Evolutionary conservation across 2,797 vertebrate genomes (phyloP).

Genomic region (Sorex maritimensis): DNA sequence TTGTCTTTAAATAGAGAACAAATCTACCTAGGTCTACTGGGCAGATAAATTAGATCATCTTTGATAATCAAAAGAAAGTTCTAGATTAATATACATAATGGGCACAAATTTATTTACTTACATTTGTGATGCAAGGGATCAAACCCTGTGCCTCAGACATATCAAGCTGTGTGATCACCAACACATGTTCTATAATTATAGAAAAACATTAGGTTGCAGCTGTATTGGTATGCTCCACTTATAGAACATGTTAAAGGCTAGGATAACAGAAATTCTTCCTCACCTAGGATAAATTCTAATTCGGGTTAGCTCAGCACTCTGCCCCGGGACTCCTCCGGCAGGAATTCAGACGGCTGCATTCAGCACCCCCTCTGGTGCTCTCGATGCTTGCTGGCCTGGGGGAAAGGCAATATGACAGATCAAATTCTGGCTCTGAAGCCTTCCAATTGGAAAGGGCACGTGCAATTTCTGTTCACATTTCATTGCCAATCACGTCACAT

Average conservation of each 20-base stretch:
- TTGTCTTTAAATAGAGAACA: slow-evolving; percentile 30
- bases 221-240: neutral
- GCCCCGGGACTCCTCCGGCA: neutral
- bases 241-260: neutral
- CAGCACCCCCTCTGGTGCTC: neutral
- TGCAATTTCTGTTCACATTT: slow-evolving; percentile 18
- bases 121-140: too few relatives aligned
- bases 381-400: neutral
- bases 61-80: slow-evolving; percentile 51
- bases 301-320: neutral
- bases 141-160: too few relatives aligned
- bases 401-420: slow-evolving; percentile 7
- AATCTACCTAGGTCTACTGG: too few relatives aligned
- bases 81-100: neutral
- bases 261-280: neutral
- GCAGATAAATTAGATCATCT: neutral
- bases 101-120: neutral
- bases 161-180: too few relatives aligned
- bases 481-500: slow-evolving; percentile 3
- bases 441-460: slow-evolving; percentile 23
- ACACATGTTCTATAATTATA: too few relatives aligned
- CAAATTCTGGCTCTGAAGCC: neutral
- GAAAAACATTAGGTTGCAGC: neutral
- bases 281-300: neutral
- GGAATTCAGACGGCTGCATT: neutral